Base-by-base conservation (phyloP, 2,113 vertebrate genomes). In the Oceanodroma tethys region DNA sequence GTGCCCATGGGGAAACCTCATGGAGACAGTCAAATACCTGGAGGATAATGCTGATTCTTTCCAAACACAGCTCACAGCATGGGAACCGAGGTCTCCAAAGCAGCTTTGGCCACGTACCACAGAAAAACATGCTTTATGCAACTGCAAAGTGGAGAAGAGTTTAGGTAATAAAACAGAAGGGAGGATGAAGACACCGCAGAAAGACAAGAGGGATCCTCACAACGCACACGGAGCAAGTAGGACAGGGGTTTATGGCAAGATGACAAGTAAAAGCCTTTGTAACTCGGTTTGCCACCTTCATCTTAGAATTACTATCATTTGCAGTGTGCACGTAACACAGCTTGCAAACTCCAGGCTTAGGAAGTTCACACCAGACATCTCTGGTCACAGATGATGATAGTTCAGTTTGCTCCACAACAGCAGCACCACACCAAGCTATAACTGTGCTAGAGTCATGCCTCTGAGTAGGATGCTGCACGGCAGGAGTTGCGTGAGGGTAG, bases 211-310 rank as follows among this genome's bases (percentile, higher is more conserved):
- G 12, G 10, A 36, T 67, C 18, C 27, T 63, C 36, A 40, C 48
- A 32, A 6, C 0, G 2, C 18, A 36, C 5, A 2, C 0, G 7
- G 32, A 90, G 10, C 0, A 3, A 59, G 40, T 8, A 56, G 4
- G 29, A 47, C 6, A 21, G 15, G 19, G 7, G 8, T 55, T 82
- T 47, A 82, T 4, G 9, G 12, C 40, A 72, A 68, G 34, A 47
- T 0, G 1, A 67, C 12, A 71, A 40, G 23, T 5, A 47, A 85
- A 81, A 86, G 11, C 13, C 21, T 56, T 38, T 42, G 48, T 40
- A 53, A 81, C 17, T 53, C 47, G 43, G 7, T 48, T 66, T 65
- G 19, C 27, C 47, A 63, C 6, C 25, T 73, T 68, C 62, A 30
- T 12, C 23, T 47, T 59, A 11, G 8, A 83, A 30, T 25, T 73